Percentiles rank a stretch among this genome's conserved stretches.
Conservation (phyloP, 1,140 invertebrate species). For the Uloborus diversus region DNA sequence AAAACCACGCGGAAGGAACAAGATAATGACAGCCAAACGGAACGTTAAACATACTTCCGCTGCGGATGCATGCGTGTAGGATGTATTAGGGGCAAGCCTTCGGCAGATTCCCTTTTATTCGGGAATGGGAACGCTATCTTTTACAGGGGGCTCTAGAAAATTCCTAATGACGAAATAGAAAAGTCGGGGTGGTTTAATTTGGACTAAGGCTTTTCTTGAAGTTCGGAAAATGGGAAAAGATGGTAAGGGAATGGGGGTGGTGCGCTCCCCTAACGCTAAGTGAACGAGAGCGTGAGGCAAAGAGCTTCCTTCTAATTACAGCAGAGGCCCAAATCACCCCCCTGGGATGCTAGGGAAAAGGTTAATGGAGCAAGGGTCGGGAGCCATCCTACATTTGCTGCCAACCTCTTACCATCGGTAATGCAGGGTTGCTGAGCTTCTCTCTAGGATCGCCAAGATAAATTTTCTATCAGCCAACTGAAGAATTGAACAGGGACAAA, state of each 20-base stretch:
- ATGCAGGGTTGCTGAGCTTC: constrained; percentile 26
- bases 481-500: not conserved
- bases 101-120: constrained; percentile 27
- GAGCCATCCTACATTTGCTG: constrained; percentile 48
- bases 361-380: constrained; percentile 55
- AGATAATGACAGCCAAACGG: constrained; percentile 35
- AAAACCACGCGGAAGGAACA: constrained; percentile 16
- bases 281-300: constrained; percentile 31
- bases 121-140: not conserved
- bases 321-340: constrained; percentile 44
- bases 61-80: not conserved
- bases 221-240: not conserved
- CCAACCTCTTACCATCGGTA: constrained; percentile 42
- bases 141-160: not conserved
- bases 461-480: not conserved
- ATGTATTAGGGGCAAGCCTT: not conserved
- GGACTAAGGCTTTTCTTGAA: constrained; percentile 45
- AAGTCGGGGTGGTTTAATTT: constrained; percentile 43
- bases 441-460: not conserved
- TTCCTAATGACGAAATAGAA: constrained; percentile 42
- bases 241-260: not conserved
- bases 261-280: constrained; percentile 14
- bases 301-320: constrained; percentile 52
- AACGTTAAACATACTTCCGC: constrained; percentile 24
- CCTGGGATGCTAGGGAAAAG: constrained; percentile 38